Evolutionary conservation across 2,888 invertebrate species (phyloP), one percentile per base, ranked within the genome.

Genomic region (Chrysolina oricalcia): DNA sequence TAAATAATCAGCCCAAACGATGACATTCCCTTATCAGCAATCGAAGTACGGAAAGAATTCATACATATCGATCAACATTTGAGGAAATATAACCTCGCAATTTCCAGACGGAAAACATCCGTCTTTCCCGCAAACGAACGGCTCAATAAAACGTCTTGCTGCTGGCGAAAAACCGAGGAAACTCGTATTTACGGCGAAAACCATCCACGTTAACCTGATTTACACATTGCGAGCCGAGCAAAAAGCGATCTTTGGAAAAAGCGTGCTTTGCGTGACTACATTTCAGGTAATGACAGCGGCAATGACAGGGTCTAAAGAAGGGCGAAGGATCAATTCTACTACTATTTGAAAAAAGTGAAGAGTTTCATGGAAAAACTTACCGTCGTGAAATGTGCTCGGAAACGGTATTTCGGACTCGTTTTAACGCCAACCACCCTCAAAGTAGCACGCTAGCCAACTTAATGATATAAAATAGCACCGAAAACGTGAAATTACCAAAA

Each of bases 371-470:
- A 70, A 70, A 70, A 72, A 80, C 80, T 80, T 50, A 80, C 80
- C 80, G 72, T 53, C 64, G 67, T 68, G 73, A 68, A 77, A 72
- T 73, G 65, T 75, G 66, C 64, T 82, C 84, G 83, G 81, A 80
- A 81, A 82, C 79, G 80, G 80, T 80, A 74, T 81, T 83, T 81
- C 77, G 79, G 76, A 82, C 81, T 82, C 81, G 78, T 84, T 86
- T 85, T 83, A 85, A 85, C 86, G 85, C 84, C 85, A 87, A 88
- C 86, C 88, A 87, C 88, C 89, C 87, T 88, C 83, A 84, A 85
- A 87, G 87, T 83, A 87, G 86, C 88, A 89, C 89, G 88, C 85
- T 86, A 85, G 88, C 88, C 88, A 89, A 89, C 89, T 89, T 89
- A 89, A 87, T 88, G 88, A 82, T 84, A 86, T 81, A 83, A 88